Evolutionary conservation across 2,797 vertebrate species (phyloP).

Genomic region (Artibeus jamaicensis): DNA sequence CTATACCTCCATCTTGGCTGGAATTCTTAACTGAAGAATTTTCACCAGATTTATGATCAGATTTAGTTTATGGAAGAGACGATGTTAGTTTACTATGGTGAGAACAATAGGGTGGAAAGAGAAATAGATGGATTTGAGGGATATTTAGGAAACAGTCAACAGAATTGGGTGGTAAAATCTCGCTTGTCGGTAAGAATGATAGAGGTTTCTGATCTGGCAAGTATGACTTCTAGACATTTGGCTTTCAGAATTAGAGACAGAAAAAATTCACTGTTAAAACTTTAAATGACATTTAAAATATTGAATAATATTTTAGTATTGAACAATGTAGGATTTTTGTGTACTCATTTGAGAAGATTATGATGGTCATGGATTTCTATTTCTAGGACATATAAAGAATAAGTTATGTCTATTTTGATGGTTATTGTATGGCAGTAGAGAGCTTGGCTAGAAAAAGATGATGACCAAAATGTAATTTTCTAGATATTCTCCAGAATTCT

Average conservation of each 20-base stretch:
- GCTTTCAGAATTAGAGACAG: background rate
- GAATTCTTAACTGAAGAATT: background rate
- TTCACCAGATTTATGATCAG: background rate
- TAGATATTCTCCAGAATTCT: background rate
- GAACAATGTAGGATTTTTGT: background rate
- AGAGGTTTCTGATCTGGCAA: background rate
- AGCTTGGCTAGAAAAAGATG: background rate
- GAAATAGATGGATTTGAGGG: background rate
- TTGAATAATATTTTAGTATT: background rate
- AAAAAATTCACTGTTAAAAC: background rate
- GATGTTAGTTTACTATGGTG: background rate
- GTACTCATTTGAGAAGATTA: background rate
- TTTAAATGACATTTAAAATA: conserved; percentile 5
- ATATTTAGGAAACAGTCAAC: background rate
- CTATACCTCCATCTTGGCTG: too few species aligned
- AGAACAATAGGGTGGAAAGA: background rate
- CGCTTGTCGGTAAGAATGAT: background rate
- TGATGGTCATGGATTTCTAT: background rate
- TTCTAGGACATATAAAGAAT: background rate
- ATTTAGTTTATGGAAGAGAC: background rate
- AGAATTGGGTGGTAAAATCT: background rate
- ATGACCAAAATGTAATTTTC: conserved; percentile 17
- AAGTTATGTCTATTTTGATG: background rate
- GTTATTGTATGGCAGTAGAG: conserved; percentile 6
- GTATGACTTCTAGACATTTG: background rate